Percentiles rank a stretch among this genome's conserved stretches.
These are phyloP conservation scores for Drosophila triauraria DNA, from an alignment of 1,140 invertebrate genomes.

Conservation along the genomic window DNA sequence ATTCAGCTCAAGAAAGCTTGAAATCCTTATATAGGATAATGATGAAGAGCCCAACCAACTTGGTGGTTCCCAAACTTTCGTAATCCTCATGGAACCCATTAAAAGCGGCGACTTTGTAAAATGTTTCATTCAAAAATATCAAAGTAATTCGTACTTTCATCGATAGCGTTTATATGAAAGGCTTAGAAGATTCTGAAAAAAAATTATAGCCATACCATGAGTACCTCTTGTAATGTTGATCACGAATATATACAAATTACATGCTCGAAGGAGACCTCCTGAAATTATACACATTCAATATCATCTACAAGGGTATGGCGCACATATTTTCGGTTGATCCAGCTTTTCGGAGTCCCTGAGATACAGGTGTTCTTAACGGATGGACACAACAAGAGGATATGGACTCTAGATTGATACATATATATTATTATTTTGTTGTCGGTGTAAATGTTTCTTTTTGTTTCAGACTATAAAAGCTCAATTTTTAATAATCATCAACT, in stretches of 20 bases:
- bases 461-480: constrained; percentile 20
- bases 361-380: constrained; percentile 13
- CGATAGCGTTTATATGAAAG: too few species aligned
- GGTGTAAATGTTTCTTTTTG: constrained; percentile 16
- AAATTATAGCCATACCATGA: neutral
- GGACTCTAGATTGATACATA: constrained; percentile 13
- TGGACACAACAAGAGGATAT: constrained; percentile 8
- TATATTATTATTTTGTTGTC: neutral
- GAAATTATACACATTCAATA: neutral
- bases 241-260: neutral
- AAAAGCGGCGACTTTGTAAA: too few species aligned
- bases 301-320: constrained; percentile 4
- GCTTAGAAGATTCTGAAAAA: neutral
- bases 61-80: too few species aligned
- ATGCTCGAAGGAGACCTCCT: neutral
- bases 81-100: too few species aligned
- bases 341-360: constrained; percentile 13
- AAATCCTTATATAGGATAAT: neutral
- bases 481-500: constrained; percentile 11
- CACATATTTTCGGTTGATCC: neutral
- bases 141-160: too few species aligned
- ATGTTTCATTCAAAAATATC: too few species aligned
- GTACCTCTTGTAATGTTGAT: neutral
- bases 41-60: neutral
- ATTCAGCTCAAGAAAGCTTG: too few species aligned